phyloP scores from a whole-genome alignment of 2,113 vertebrate species.

The Oreotrochilus melanogaster region DNA sequence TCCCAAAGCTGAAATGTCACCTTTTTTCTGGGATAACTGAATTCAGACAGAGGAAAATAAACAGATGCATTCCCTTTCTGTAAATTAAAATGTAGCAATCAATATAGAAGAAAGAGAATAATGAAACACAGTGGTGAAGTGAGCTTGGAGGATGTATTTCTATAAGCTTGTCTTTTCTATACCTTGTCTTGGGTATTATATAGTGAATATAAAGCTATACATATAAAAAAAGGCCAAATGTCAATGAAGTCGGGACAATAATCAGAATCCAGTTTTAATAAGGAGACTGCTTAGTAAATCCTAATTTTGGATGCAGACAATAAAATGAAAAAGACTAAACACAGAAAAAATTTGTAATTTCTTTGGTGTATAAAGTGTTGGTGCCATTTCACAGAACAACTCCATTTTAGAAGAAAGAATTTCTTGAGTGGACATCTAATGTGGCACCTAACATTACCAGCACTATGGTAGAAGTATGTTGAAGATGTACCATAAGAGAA shows the following conservation, averaged over 20 bases:
- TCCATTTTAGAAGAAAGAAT: neutral
- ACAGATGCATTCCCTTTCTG: neutral
- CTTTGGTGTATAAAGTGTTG: neutral
- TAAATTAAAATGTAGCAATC: neutral
- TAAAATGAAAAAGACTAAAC: neutral
- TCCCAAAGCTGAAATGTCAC: neutral
- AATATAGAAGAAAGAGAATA: conserved; percentile 1
- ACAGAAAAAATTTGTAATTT: neutral
- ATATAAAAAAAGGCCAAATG: neutral
- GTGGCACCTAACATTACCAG: neutral
- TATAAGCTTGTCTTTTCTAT: neutral
- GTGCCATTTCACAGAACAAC: neutral
- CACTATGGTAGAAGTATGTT: neutral
- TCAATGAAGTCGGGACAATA: neutral
- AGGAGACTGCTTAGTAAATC: neutral
- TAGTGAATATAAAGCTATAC: neutral
- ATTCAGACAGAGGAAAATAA: neutral
- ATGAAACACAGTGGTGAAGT: neutral
- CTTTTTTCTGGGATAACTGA: neutral
- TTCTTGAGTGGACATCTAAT: neutral
- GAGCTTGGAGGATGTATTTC: neutral
- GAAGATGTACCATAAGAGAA: neutral
- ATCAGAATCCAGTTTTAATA: neutral
- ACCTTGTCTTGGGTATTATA: neutral
- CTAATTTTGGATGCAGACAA: neutral